Evolutionary conservation across 1,140 invertebrate genomes (phyloP), one percentile per base, ranked within the genome.

Genomic region (Drosophila cardini): DNA sequence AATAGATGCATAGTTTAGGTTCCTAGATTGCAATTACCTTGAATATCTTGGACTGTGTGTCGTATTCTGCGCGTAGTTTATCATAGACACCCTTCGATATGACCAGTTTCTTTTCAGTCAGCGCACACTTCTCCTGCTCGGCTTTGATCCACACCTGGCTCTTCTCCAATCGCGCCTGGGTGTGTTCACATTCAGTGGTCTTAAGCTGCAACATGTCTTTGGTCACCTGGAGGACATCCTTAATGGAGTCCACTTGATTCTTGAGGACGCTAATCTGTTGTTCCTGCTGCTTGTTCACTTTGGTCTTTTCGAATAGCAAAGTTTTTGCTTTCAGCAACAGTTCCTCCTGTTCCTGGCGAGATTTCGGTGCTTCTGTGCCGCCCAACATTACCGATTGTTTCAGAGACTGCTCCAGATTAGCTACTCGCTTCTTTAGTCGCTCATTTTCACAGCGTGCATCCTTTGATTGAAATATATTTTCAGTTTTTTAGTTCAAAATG

Each of bases 161-260:
- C 18, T 93, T 94, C 53, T 95, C 93, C 0, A 96, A 93, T 21
- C 96, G 95, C 4, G 94, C 93, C 93, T 96, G 91, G 16, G 96
- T 94, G 91, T 96, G 95, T 34, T 95, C 95, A 3, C 96, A 94
- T 93, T 97, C 96, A 71, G 95, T 93, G 75, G 95, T 96, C 55
- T 96, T 94, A 4, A 97, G 96, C 64, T 95, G 94, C 11, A 96
- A 91, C 56, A 97, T 92, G 77, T 96, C 95, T 80, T 96, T 96
- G 1, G 96, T 96, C 43, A 96, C 96, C 7, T 93, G 91, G 8
- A 96, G 94, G 2, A 97, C 96, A 72, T 97, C 96, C 90, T 96
- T 96, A 16, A 96, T 92, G 2, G 96, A 95, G 15, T 94, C 91
- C 2, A 96, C 95, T 84, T 96, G 96, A 30, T 94, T 94, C 13